phyloP scores from a whole-genome alignment of 2,888 invertebrate species.

The Imbricaverruca yamaguchii region DNA sequence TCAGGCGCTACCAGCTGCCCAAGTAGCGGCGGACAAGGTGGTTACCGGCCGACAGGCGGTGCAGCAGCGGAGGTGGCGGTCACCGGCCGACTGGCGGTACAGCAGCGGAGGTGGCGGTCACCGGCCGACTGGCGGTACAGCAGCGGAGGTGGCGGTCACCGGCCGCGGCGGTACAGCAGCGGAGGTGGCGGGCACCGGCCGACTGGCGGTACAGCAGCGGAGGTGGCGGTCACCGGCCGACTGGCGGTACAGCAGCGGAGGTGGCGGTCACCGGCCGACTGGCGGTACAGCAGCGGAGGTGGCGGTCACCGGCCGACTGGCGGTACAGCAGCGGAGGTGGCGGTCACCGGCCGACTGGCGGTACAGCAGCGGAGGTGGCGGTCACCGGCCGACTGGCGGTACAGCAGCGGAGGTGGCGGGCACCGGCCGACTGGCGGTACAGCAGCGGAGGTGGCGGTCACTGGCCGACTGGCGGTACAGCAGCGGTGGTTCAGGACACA shows the following conservation, averaged over 20 bases:
- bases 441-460: too few relatives aligned
- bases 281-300: background rate
- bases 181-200: background rate
- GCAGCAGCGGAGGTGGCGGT: background rate
- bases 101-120: too few relatives aligned
- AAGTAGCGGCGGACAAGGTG: background rate
- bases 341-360: background rate
- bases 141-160: background rate
- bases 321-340: background rate
- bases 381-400: background rate
- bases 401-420: too few relatives aligned
- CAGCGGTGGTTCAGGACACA: too few relatives aligned
- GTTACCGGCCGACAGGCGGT: background rate
- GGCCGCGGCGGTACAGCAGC: background rate
- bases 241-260: background rate
- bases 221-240: background rate
- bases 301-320: background rate
- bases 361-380: background rate
- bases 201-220: too few relatives aligned
- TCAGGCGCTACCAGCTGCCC: conserved; percentile 51
- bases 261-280: background rate
- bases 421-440: too few relatives aligned
- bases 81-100: background rate
- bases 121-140: background rate
- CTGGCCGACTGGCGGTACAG: too few relatives aligned